Percentiles rank a stretch among this genome's conserved stretches.
Conservation (phyloP, 2,888 invertebrate species). For the Ormyrus nitidulus region DNA sequence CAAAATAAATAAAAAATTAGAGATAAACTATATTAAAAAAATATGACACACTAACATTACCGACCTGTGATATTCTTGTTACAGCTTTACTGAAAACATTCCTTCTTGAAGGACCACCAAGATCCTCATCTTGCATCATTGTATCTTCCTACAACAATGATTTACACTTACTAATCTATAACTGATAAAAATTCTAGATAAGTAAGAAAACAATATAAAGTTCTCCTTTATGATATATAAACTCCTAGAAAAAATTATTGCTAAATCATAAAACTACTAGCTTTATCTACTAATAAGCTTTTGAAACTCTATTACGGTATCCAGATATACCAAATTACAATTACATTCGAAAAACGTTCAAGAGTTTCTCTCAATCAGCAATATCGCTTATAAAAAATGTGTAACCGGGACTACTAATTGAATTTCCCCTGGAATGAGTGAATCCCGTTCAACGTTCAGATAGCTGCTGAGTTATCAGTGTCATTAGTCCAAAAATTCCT, state of each 20-base stretch:
- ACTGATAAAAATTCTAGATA: no score
- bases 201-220: no score
- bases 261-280: no score
- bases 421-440: constrained; percentile 13
- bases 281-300: no score
- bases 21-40: constrained; percentile 14
- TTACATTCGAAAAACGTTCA: no score
- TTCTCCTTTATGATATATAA: no score
- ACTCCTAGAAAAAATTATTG: no score
- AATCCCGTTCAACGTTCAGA: constrained; percentile 9
- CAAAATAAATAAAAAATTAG: constrained; percentile 13
- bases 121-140: constrained; percentile 85
- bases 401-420: neutral
- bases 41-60: constrained; percentile 53
- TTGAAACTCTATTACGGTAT: no score
- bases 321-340: no score
- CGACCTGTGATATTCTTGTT: constrained; percentile 82
- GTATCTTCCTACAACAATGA: constrained; percentile 61
- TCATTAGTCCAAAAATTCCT: constrained; percentile 1
- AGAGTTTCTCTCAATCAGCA: no score
- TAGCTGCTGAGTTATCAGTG: constrained; percentile 44
- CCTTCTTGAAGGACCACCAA: constrained; percentile 79
- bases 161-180: no score
- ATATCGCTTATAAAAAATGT: neutral
- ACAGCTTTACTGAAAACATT: constrained; percentile 82